A percentile compares a stretch with the other conserved stretches of the same genome.
Conservation (phyloP, 1,140 invertebrate genomes). For the Carposina sasakii region DNA sequence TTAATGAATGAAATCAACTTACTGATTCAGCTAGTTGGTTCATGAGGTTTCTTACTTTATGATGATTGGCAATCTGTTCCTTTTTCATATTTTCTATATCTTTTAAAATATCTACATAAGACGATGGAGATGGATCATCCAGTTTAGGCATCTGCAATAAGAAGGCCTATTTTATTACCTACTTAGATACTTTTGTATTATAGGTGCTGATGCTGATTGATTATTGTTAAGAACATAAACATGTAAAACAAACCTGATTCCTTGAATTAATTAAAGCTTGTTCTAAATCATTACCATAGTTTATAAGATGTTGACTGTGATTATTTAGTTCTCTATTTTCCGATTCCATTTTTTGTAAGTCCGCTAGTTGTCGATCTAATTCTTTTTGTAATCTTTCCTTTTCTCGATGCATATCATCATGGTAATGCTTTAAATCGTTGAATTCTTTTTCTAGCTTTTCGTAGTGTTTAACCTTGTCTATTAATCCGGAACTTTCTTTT, state of each 20-base stretch:
- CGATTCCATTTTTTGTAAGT: slow-evolving; percentile 31
- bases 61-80: slow-evolving; percentile 36
- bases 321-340: slow-evolving; percentile 36
- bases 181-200: too few relatives aligned
- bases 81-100: slow-evolving; percentile 48
- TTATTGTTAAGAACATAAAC: too few relatives aligned
- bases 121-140: too few relatives aligned
- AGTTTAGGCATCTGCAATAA: too few relatives aligned
- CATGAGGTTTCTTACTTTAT: slow-evolving; percentile 39
- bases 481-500: slow-evolving; percentile 36
- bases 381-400: slow-evolving; percentile 40
- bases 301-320: slow-evolving; percentile 33
- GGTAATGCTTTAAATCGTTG: slow-evolving; percentile 26
- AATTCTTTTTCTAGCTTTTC: slow-evolving; percentile 34
- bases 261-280: slow-evolving; percentile 34
- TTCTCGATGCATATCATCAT: slow-evolving; percentile 30
- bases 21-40: slow-evolving; percentile 51
- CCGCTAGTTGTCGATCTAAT: slow-evolving; percentile 25
- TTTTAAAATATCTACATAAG: slow-evolving; percentile 29
- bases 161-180: too few relatives aligned
- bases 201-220: too few relatives aligned
- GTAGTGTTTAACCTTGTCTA: slow-evolving; percentile 37
- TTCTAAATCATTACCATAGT: slow-evolving; percentile 42
- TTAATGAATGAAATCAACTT: slow-evolving; percentile 11
- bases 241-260: slow-evolving; percentile 30